Evolutionary conservation across 2,113 vertebrate genomes (phyloP).

Genomic region (Alaudala cheleensis): DNA sequence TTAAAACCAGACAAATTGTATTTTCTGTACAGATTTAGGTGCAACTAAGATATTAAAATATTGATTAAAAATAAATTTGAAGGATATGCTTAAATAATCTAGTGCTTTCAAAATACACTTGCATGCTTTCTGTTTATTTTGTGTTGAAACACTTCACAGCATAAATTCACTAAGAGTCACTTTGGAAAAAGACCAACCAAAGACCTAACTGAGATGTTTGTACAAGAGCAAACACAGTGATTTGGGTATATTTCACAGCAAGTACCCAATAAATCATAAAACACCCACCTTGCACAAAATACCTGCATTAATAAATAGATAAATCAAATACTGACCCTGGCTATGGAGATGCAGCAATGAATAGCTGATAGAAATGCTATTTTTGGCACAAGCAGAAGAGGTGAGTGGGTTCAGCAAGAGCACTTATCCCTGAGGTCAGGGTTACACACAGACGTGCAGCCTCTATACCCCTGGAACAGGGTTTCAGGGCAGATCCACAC

Average conservation of each 20-base stretch:
- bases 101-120: neutral
- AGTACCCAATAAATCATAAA: neutral
- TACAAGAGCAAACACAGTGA: neutral
- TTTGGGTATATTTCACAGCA: neutral
- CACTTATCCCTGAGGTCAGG: neutral
- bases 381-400: neutral
- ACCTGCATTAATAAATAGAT: neutral
- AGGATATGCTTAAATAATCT: neutral
- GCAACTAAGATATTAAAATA: neutral
- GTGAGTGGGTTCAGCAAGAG: neutral
- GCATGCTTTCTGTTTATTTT: neutral
- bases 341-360: neutral
- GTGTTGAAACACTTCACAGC: neutral
- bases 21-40: neutral
- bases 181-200: neutral
- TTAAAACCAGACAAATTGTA: neutral
- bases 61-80: neutral
- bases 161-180: neutral
- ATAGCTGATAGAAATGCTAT: neutral
- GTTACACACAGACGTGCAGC: neutral
- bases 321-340: neutral
- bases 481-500: neutral
- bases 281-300: neutral
- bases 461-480: fast-evolving
- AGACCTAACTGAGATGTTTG: neutral